These are phyloP conservation scores for Ypsolopha sequella DNA, from an alignment of 2,888 invertebrate species.

Conservation along the genomic window DNA sequence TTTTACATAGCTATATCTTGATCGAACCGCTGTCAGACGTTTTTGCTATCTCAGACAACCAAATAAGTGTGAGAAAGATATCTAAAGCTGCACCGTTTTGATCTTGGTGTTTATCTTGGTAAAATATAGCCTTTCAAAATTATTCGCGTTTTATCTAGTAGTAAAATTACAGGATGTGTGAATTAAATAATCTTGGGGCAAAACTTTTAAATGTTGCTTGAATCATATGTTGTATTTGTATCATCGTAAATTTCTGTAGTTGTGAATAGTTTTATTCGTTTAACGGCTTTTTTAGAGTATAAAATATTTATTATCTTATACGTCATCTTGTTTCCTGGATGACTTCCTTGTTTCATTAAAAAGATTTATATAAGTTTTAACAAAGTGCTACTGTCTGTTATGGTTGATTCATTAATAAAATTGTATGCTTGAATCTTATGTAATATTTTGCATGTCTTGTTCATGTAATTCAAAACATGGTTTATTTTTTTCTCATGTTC, in stretches of 20 bases:
- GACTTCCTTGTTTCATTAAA: conserved; percentile 18
- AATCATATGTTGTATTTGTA: too few species aligned
- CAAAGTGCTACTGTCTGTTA: neutral
- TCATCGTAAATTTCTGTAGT: neutral
- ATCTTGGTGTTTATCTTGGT: too few species aligned
- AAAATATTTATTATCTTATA: conserved; percentile 10
- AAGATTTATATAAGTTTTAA: conserved; percentile 10
- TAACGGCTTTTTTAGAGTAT: neutral
- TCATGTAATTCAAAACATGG: neutral
- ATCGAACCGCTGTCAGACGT: too few species aligned
- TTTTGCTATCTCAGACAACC: too few species aligned
- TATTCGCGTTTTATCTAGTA: too few species aligned
- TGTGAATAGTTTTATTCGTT: conserved; percentile 5
- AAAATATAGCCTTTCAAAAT: too few species aligned
- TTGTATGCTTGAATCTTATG: neutral
- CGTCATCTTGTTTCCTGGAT: conserved; percentile 16
- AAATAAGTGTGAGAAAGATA: too few species aligned
- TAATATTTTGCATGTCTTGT: neutral
- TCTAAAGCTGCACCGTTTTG: too few species aligned
- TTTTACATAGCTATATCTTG: too few species aligned
- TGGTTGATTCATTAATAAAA: neutral
- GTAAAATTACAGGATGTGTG: too few species aligned
- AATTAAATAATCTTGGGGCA: too few species aligned
- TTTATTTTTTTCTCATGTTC: neutral
- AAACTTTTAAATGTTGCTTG: too few species aligned